These are phyloP conservation scores for Spermophilus dauricus DNA, from an alignment of 2,113 vertebrate genomes.

Conservation along the genomic window DNA sequence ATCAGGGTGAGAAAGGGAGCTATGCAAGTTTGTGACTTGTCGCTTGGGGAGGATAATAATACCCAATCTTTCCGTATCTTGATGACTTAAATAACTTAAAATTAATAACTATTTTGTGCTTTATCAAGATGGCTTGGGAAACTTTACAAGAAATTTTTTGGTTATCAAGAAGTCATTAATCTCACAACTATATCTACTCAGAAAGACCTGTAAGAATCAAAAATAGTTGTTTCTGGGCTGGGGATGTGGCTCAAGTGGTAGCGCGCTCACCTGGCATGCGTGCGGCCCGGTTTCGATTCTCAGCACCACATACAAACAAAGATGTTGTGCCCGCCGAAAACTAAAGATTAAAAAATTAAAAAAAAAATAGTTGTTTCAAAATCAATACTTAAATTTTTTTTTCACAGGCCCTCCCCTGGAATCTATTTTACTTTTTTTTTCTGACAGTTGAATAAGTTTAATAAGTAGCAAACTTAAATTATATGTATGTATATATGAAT, in stretches of 20 bases:
- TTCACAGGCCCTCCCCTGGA: not conserved
- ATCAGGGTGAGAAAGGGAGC: not conserved
- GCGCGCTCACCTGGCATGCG: too few relatives aligned
- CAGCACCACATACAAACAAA: too few relatives aligned
- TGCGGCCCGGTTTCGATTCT: too few relatives aligned
- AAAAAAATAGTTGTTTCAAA: not conserved
- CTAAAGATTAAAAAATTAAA: too few relatives aligned
- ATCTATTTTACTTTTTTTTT: conserved; percentile 37
- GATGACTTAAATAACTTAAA: not conserved
- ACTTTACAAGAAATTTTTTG: not conserved
- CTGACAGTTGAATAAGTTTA: not conserved
- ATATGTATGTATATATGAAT: not conserved
- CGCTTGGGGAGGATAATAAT: not conserved
- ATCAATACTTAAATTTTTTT: not conserved
- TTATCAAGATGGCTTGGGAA: not conserved
- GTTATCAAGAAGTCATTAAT: conserved; percentile 24
- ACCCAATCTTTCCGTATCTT: not conserved
- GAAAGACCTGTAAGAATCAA: conserved; percentile 19
- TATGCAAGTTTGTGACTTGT: not conserved
- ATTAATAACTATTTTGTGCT: not conserved
- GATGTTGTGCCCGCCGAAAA: too few relatives aligned
- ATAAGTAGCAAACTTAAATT: not conserved
- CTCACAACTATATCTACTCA: not conserved
- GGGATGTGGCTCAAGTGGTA: too few relatives aligned
- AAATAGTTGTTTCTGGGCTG: not conserved